Percentiles rank a stretch among this genome's conserved stretches.
Evolutionary conservation across 2,113 vertebrate genomes (phyloP).

Genomic region (Microtus montanus): DNA sequence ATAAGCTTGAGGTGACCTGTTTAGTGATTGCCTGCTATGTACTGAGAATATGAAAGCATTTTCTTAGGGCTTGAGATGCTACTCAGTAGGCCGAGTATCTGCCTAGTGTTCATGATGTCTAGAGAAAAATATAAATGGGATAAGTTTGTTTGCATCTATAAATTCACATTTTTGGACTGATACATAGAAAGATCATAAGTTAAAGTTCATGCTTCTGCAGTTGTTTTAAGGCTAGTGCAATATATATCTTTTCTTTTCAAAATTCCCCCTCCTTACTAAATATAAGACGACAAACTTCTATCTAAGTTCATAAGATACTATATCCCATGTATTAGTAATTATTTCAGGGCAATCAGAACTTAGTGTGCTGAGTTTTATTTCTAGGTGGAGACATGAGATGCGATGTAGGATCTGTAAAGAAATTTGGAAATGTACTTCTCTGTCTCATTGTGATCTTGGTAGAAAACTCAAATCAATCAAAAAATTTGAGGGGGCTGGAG

Average conservation of each 20-base stretch:
- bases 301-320: not conserved
- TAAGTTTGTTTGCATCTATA: not conserved
- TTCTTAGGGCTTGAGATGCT: not conserved
- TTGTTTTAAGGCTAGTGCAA: not conserved
- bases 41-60: not conserved
- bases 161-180: not conserved
- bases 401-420: not conserved
- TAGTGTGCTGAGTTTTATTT: not conserved
- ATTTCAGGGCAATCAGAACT: not conserved
- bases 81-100: not conserved
- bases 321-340: slow-evolving; percentile 1
- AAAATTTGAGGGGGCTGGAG: not conserved
- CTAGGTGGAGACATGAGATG: not conserved
- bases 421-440: not conserved
- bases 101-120: not conserved
- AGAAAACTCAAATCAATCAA: not conserved
- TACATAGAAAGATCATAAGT: not conserved
- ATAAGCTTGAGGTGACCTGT: not conserved
- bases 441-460: not conserved
- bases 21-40: not conserved
- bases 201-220: not conserved
- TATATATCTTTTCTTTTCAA: not conserved
- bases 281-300: not conserved
- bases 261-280: not conserved
- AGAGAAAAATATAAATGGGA: not conserved